Conservation (phyloP, 2,888 invertebrate genomes). For the Eilema sororculum region DNA sequence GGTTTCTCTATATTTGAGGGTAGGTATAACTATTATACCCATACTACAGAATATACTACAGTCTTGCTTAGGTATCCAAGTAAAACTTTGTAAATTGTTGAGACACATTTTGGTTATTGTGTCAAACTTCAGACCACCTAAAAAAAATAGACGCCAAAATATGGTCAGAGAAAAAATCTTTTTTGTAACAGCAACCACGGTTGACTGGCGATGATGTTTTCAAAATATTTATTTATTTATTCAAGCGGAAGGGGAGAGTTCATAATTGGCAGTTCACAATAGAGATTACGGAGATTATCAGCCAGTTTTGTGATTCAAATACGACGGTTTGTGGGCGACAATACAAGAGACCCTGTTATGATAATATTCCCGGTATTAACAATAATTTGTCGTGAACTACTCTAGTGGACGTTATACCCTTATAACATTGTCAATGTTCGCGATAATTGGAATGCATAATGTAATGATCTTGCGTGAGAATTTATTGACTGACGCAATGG, state of each 20-base stretch:
- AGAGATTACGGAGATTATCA: constrained; percentile 82
- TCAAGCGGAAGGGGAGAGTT: constrained; percentile 84
- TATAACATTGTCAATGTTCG: constrained; percentile 47
- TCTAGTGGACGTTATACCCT: constrained; percentile 59
- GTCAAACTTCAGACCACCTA: constrained; percentile 15
- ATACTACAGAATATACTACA: too few species aligned
- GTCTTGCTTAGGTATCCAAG: not conserved
- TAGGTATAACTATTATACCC: too few species aligned
- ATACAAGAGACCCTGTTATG: constrained; percentile 77
- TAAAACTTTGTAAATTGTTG: not conserved
- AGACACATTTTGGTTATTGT: not conserved
- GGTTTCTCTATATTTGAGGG: too few species aligned
- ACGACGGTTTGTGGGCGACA: constrained; percentile 77
- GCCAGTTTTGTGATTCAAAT: constrained; percentile 84
- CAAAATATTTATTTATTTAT: constrained; percentile 82
- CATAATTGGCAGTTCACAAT: constrained; percentile 84
- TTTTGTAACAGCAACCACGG: constrained; percentile 54
- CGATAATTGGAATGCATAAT: constrained; percentile 53
- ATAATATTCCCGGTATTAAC: constrained; percentile 78
- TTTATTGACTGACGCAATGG: constrained; percentile 18
- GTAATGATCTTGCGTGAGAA: constrained; percentile 42
- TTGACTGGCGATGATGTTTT: constrained; percentile 59
- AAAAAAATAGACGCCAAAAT: constrained; percentile 43
- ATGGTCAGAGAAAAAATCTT: constrained; percentile 50
- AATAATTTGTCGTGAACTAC: constrained; percentile 68